A percentile compares a stretch with the other conserved stretches of the same genome.
These are phyloP conservation scores for Gymnothorax javanicus DNA, from an alignment of 2,797 vertebrate species.

Conservation along the genomic window DNA sequence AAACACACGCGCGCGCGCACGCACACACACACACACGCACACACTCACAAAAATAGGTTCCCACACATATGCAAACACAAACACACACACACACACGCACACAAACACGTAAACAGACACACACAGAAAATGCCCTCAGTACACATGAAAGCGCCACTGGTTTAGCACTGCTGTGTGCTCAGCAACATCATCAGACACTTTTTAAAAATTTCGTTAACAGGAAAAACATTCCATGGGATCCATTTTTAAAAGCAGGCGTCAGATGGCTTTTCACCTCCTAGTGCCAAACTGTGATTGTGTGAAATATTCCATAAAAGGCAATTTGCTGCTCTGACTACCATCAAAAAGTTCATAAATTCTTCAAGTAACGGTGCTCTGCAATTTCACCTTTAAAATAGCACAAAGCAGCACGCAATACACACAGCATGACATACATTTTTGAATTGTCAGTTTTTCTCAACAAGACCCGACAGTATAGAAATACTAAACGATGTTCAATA, in stretches of 20 bases:
- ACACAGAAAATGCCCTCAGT: not conserved
- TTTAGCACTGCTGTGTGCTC: not conserved
- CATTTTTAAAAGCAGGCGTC: not conserved
- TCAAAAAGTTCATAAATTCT: not conserved
- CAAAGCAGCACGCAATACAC: not conserved
- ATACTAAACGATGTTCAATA: not conserved
- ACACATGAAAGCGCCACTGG: not conserved
- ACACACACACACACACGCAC: too few relatives aligned
- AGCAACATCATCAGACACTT: not conserved
- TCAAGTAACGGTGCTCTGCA: not conserved
- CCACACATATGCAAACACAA: too few relatives aligned
- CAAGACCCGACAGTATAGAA: not conserved
- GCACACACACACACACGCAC: too few relatives aligned
- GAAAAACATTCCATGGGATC: not conserved
- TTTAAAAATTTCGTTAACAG: not conserved
- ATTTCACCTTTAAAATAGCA: not conserved
- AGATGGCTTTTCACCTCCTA: constrained; percentile 2
- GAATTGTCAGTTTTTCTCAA: not conserved
- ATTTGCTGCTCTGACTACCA: not conserved
- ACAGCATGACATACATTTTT: not conserved
- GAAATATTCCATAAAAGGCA: not conserved
- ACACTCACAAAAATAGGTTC: too few relatives aligned
- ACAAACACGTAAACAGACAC: too few relatives aligned
- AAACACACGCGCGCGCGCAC: too few relatives aligned
- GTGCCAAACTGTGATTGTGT: not conserved